Conservation (phyloP, 2,888 invertebrate species). For the Sceliomorpha sp. region DNA sequence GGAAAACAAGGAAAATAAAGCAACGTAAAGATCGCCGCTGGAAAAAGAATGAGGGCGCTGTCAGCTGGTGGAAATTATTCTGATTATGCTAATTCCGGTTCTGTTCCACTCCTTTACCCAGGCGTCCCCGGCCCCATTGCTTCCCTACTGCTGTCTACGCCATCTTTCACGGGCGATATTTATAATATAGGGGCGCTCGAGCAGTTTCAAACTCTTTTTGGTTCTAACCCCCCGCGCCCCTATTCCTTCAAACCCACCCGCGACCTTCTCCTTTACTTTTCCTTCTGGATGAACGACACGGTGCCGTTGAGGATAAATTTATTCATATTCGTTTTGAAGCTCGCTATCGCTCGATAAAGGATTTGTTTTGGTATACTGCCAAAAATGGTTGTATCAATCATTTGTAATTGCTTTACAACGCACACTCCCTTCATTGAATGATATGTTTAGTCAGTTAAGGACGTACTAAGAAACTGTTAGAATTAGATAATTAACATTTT, state of each 20-base stretch:
- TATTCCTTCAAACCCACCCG: slow-evolving; percentile 51
- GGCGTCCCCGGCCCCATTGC: slow-evolving; percentile 69
- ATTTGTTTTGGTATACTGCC: slow-evolving; percentile 31
- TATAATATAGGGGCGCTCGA: slow-evolving; percentile 79
- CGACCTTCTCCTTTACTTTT: slow-evolving; percentile 57
- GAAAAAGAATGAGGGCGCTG: slow-evolving; percentile 83
- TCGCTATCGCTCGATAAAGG: slow-evolving; percentile 12
- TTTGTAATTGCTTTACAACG: too few species aligned
- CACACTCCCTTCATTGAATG: too few species aligned
- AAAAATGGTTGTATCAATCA: slow-evolving; percentile 2
- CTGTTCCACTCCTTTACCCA: slow-evolving; percentile 81
- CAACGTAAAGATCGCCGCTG: slow-evolving; percentile 78
- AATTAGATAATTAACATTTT: too few species aligned
- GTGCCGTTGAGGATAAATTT: slow-evolving; percentile 69
- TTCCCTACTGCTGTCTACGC: slow-evolving; percentile 80
- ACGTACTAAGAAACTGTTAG: too few species aligned
- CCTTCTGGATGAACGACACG: slow-evolving; percentile 51
- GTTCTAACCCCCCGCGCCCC: slow-evolving; percentile 58
- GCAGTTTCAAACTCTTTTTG: slow-evolving; percentile 80
- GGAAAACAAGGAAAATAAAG: slow-evolving; percentile 80
- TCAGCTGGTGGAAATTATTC: slow-evolving; percentile 85
- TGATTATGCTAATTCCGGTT: slow-evolving; percentile 85
- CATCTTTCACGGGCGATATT: slow-evolving; percentile 80
- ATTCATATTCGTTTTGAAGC: slow-evolving; percentile 67
- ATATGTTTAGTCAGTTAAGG: too few species aligned